Evolutionary conservation across 2,797 vertebrate genomes (phyloP), one percentile per base, ranked within the genome.

Genomic region (Sebastes melanostomus): DNA sequence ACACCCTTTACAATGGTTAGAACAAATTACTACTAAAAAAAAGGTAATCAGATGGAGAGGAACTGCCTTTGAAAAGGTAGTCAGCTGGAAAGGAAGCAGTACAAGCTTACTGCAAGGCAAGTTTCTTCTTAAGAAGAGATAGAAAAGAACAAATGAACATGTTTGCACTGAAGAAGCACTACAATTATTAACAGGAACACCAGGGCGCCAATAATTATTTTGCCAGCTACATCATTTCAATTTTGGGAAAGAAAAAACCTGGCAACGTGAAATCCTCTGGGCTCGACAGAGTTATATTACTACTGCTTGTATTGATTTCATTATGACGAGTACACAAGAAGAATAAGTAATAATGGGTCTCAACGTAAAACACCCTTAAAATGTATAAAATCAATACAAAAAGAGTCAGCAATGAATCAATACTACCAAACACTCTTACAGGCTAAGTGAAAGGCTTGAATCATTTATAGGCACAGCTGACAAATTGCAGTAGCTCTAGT

Each of bases 11-110:
- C 52, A 77, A 65, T 70, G 60, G 87, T 82, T 71, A 62, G 27
- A 84, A 87, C 76, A 84, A 84, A 88, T 89, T 75, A 82, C 59
- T 58, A 27, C 61, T 59, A 30, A 25, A 67, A 61, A 68, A 68
- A 27, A 65, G 16, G 32, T 59, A 56, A 83, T 87, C 81, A 75
- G 46, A 74, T 29, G 14, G 62, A 83, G 80, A 78, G 42, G n/a
- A 68, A 34, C 50, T 50, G 62, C 34, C 56, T 81, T 75, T 82
- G 55, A 82, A 85, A 78, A 82, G n/a, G 25, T 50, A 74, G 67
- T 71, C 30, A 54, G 55, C 34, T 71, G 38, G 55, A 86, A 67
- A 81, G 20, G 67, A 86, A 58, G 46, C 66, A 54, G 67, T 27
- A 50, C 5, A 66, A 20, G 55, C 25, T 66, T 63, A 12, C 59